These are phyloP conservation scores for Australoheros scitulus DNA, from an alignment of 2,113 vertebrate species.

Conservation along the genomic window DNA sequence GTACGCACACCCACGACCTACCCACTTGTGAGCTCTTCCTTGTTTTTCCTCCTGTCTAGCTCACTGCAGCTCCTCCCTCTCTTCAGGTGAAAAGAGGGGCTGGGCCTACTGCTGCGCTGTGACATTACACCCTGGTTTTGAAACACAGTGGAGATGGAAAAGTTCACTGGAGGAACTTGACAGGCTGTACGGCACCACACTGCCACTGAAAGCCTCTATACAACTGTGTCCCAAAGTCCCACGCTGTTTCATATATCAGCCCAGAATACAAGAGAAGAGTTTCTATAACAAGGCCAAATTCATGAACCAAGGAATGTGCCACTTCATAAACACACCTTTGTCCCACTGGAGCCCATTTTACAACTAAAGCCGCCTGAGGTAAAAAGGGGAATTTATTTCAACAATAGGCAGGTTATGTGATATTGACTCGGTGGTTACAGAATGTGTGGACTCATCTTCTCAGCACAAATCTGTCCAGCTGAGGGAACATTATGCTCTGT, in stretches of 20 bases:
- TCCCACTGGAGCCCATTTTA: constrained; percentile 12
- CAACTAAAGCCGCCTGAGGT: neutral
- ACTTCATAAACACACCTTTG: constrained; percentile 50
- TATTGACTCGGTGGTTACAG: constrained; percentile 21
- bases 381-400: neutral
- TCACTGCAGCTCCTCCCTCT: constrained; percentile 69
- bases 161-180: neutral
- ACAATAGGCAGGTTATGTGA: constrained; percentile 61
- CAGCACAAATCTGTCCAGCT: constrained; percentile 26
- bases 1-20: constrained; percentile 51
- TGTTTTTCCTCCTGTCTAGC: constrained; percentile 71
- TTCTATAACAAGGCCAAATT: constrained; percentile 1
- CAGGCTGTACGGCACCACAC: neutral
- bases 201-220: neutral
- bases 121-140: constrained; percentile 81
- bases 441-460: constrained; percentile 53
- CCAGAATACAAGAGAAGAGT: constrained; percentile 1
- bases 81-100: constrained; percentile 82
- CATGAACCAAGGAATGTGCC: constrained; percentile 42
- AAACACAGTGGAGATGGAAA: constrained; percentile 38
- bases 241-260: constrained; percentile 27
- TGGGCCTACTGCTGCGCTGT: constrained; percentile 30
- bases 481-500: neutral
- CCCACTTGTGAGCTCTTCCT: constrained; percentile 70
- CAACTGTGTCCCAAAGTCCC: neutral